Evolutionary conservation across 2,888 invertebrate genomes (phyloP).

Genomic region (Taphrorychus bicolor): DNA sequence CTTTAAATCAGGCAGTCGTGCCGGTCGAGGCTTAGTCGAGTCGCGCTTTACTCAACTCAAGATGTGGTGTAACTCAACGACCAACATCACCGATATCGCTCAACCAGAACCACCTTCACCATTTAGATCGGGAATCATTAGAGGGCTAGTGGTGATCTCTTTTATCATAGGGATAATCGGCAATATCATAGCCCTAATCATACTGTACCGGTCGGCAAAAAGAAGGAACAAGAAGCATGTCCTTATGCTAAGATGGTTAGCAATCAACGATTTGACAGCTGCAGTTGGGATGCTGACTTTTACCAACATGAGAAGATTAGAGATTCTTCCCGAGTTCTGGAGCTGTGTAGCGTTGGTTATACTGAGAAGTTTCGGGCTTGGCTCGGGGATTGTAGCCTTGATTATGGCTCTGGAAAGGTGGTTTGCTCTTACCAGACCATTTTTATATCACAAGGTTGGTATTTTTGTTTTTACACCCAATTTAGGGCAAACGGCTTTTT

Average conservation of each 20-base stretch:
- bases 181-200: constrained; percentile 78
- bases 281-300: constrained; percentile 78
- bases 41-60: background rate
- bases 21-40: background rate
- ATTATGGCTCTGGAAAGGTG: constrained; percentile 89
- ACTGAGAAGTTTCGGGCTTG: constrained; percentile 83
- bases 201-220: constrained; percentile 73
- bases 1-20: constrained; percentile 12
- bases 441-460: constrained; percentile 85
- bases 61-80: background rate
- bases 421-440: constrained; percentile 85
- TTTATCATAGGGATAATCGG: constrained; percentile 75
- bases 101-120: background rate
- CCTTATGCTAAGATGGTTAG: constrained; percentile 78
- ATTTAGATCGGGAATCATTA: background rate
- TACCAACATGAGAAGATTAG: constrained; percentile 65
- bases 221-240: constrained; percentile 82
- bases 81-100: background rate
- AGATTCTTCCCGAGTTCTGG: constrained; percentile 60
- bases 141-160: constrained; percentile 37
- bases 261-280: constrained; percentile 81
- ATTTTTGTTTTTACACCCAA: background rate
- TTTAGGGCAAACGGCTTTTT: constrained; percentile 1
- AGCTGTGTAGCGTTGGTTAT: constrained; percentile 75
- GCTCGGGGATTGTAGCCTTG: constrained; percentile 86